phyloP scores from a whole-genome alignment of 2,113 vertebrate species.

The Ictalurus punctatus region DNA sequence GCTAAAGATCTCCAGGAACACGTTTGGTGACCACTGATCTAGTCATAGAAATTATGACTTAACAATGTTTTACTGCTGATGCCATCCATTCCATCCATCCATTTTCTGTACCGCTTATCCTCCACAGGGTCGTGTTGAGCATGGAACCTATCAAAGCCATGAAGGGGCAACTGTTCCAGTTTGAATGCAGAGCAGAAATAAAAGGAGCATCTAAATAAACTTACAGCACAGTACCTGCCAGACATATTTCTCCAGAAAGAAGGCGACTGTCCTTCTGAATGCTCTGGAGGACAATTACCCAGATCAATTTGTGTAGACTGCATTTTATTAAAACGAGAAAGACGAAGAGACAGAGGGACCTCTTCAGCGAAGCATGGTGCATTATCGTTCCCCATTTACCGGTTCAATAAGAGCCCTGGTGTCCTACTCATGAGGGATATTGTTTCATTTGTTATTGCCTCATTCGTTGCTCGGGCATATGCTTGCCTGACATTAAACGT shows the following conservation, averaged over 20 bases:
- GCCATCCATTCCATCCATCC: too few relatives aligned
- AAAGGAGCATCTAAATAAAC: background rate
- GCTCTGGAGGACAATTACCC: slow-evolving; percentile 22
- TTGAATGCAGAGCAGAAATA: background rate
- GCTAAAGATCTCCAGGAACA: too few relatives aligned
- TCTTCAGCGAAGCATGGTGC: slow-evolving; percentile 40
- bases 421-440: slow-evolving; percentile 31
- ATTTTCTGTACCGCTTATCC: too few relatives aligned
- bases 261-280: slow-evolving; percentile 7
- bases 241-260: background rate
- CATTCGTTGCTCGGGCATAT: slow-evolving; percentile 31
- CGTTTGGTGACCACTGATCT: background rate
- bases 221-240: background rate
- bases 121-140: too few relatives aligned
- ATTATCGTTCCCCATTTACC: slow-evolving; percentile 46
- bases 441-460: slow-evolving; percentile 42
- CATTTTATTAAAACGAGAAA: slow-evolving; percentile 20
- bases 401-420: slow-evolving; percentile 42
- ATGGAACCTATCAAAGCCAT: background rate
- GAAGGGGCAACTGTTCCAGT: background rate
- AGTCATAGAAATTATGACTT: background rate
- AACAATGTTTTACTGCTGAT: background rate
- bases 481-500: slow-evolving; percentile 30
- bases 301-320: slow-evolving; percentile 9
- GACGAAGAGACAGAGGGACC: slow-evolving; percentile 11